These are phyloP conservation scores for Drosophila birchii DNA, from an alignment of 2,888 invertebrate genomes.

Conservation along the genomic window DNA sequence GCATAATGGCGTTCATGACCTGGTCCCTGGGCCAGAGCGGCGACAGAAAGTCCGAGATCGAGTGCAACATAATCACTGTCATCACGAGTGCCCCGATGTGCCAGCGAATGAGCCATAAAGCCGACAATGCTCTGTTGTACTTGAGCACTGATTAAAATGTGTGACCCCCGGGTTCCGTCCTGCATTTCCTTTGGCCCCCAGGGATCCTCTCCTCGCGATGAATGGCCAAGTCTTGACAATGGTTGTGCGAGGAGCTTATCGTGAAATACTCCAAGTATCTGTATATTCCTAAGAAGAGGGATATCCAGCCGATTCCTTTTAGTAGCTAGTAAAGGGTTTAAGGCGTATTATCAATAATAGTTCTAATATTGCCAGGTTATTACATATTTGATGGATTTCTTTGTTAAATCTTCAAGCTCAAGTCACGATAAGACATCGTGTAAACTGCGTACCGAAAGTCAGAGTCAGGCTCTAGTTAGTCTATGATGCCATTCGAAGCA, in stretches of 20 bases:
- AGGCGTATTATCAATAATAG: neutral
- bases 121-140: slow-evolving; percentile 61
- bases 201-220: slow-evolving; percentile 41
- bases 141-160: slow-evolving; percentile 80
- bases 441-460: slow-evolving; percentile 17
- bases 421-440: slow-evolving; percentile 20
- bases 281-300: neutral
- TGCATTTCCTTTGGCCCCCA: slow-evolving; percentile 25
- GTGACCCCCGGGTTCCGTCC: slow-evolving; percentile 19
- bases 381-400: neutral
- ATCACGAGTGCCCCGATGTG: slow-evolving; percentile 51
- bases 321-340: neutral
- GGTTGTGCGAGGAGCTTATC: slow-evolving; percentile 15
- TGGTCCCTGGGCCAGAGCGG: slow-evolving; percentile 66
- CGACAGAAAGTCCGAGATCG: slow-evolving; percentile 35
- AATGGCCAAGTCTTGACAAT: slow-evolving; percentile 33
- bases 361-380: neutral
- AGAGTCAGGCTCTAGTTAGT: slow-evolving; percentile 38
- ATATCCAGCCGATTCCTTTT: neutral
- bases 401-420: neutral
- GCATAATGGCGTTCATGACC: slow-evolving; percentile 77
- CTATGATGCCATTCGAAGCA: slow-evolving; percentile 50
- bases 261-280: neutral
- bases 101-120: slow-evolving; percentile 55
- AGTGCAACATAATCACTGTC: slow-evolving; percentile 63